These are phyloP conservation scores for Smithornis capensis DNA, from an alignment of 2,113 vertebrate genomes.

Conservation along the genomic window DNA sequence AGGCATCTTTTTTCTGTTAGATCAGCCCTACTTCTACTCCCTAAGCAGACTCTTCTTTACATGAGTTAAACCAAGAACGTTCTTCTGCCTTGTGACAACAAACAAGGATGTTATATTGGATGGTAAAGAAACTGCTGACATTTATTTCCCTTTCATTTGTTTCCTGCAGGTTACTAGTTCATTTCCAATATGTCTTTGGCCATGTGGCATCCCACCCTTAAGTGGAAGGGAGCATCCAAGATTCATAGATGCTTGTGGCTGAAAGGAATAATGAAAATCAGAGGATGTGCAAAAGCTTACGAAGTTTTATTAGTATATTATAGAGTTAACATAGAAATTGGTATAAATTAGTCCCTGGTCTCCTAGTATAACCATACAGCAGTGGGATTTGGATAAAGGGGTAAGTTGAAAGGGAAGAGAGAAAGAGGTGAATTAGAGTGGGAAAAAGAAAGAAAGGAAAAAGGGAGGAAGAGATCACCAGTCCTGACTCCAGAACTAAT, in stretches of 20 bases:
- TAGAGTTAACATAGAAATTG: not conserved
- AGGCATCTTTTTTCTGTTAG: not conserved
- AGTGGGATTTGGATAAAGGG: not conserved
- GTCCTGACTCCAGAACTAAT: not conserved
- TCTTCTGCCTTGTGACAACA: not conserved
- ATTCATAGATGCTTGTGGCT: not conserved
- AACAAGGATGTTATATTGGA: not conserved
- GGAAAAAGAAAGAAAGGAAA: not conserved
- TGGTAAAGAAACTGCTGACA: not conserved
- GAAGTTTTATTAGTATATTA: not conserved
- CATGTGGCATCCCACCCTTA: not conserved
- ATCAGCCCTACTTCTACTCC: not conserved
- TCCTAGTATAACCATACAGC: not conserved
- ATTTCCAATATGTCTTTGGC: not conserved
- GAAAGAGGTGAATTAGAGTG: not conserved
- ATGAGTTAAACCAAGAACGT: not conserved
- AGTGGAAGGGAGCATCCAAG: not conserved
- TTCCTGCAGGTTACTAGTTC: not conserved
- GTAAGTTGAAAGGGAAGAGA: not conserved
- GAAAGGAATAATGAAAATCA: not conserved
- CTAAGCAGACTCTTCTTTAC: not conserved
- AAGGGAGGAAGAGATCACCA: not conserved
- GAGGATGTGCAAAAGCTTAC: not conserved
- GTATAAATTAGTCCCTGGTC: not conserved
- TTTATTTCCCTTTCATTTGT: not conserved